Evolutionary conservation across 2,888 invertebrate genomes (phyloP).

Genomic region (Erannis defoliaria): DNA sequence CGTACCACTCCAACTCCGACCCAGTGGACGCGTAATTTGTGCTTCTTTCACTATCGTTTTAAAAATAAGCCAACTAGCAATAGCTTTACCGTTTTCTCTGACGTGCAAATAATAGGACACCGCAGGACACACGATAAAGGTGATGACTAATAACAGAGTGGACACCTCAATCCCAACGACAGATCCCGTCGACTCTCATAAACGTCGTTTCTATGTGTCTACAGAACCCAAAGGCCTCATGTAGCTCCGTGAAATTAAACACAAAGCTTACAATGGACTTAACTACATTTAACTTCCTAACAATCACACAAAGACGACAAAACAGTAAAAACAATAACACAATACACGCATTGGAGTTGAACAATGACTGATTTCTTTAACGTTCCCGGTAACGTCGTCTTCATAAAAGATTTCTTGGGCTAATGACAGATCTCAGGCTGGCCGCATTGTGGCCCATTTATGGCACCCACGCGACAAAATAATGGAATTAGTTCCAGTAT

Average conservation of each 20-base stretch:
- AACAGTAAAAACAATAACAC: conserved; percentile 75
- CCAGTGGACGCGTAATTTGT: too few relatives aligned
- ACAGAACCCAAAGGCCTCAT: conserved; percentile 62
- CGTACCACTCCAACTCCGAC: too few relatives aligned
- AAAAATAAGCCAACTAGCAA: conserved; percentile 23
- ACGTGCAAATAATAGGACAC: conserved; percentile 36
- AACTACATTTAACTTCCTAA: conserved; percentile 85
- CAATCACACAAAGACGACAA: conserved; percentile 77
- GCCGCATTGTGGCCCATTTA: conserved; percentile 82
- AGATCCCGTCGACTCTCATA: conserved; percentile 78
- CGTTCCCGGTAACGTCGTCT: conserved; percentile 68
- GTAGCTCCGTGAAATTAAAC: conserved; percentile 73
- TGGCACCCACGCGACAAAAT: conserved; percentile 84
- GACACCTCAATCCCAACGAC: conserved; percentile 73
- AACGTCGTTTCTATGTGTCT: conserved; percentile 79
- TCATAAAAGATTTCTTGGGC: conserved; percentile 69
- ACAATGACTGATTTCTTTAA: conserved; percentile 66
- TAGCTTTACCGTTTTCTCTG: conserved; percentile 15
- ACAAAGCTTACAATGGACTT: conserved; percentile 75
- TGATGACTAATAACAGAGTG: conserved; percentile 65
- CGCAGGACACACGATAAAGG: conserved; percentile 51
- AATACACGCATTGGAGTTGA: conserved; percentile 57
- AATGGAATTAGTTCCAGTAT: conserved; percentile 83
- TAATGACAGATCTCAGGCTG: conserved; percentile 73
- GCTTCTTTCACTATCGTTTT: conserved; percentile 19